Conservation (phyloP, 2,113 vertebrate species). For the Crotalus helleri region DNA sequence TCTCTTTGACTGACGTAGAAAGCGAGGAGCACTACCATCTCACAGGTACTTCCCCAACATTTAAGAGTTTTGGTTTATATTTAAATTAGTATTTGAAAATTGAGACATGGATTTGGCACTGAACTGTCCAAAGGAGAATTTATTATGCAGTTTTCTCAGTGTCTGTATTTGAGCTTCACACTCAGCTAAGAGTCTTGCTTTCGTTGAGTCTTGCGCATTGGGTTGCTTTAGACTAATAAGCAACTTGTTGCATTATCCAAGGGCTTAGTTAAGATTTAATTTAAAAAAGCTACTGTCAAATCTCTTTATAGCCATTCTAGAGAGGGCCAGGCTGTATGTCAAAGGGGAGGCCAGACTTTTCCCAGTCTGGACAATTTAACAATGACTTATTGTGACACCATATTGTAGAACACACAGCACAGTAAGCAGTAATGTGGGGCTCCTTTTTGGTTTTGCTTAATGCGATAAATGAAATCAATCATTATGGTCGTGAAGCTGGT, state of each 20-base stretch:
- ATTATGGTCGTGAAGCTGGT: neutral
- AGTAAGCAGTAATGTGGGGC: neutral
- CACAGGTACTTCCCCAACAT: conserved; percentile 72
- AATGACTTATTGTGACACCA: neutral
- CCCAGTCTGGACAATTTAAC: neutral
- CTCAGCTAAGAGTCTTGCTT: too few relatives aligned
- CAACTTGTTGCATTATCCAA: neutral
- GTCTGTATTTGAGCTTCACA: neutral
- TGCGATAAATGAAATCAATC: neutral
- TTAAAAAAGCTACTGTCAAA: neutral
- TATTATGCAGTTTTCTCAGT: neutral
- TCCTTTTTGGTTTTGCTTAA: neutral
- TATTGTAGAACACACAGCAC: neutral
- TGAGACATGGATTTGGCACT: neutral
- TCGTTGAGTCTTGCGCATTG: neutral
- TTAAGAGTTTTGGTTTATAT: conserved; percentile 9
- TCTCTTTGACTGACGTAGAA: conserved; percentile 89
- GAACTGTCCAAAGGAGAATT: neutral
- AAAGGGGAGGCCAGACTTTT: neutral
- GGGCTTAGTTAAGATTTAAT: neutral
- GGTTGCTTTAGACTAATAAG: neutral
- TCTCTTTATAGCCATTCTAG: neutral
- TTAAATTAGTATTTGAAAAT: conserved; percentile 21
- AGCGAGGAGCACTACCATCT: conserved; percentile 97
- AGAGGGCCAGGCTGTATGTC: neutral